Conservation (phyloP, 2,113 vertebrate genomes). For the Carassius gibelio region DNA sequence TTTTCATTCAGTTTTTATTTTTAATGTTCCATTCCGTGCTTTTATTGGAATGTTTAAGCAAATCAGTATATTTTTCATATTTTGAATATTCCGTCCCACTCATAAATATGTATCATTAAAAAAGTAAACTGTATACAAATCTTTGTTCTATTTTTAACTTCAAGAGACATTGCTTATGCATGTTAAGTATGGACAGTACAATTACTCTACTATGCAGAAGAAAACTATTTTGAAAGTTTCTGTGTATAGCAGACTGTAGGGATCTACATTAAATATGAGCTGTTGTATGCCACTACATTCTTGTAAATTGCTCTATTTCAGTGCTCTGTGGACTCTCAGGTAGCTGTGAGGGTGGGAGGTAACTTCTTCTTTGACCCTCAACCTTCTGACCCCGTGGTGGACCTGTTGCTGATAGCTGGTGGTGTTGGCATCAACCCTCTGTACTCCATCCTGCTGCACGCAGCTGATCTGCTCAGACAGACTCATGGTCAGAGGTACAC, state of each 20-base stretch:
- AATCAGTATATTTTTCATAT: not conserved
- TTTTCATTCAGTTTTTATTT: not conserved
- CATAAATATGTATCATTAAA: not conserved
- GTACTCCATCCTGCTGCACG: constrained; percentile 90
- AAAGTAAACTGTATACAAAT: too few relatives aligned
- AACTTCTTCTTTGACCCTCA: constrained; percentile 93
- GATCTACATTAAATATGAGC: not conserved
- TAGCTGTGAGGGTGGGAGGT: constrained; percentile 88
- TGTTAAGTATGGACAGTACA: not conserved
- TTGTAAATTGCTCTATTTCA: constrained; percentile 56
- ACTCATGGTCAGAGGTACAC: constrained; percentile 65
- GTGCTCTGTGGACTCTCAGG: constrained; percentile 84
- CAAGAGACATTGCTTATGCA: not conserved
- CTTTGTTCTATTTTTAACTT: not conserved
- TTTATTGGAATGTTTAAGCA: not conserved
- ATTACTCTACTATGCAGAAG: not conserved
- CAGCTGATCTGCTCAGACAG: constrained; percentile 79
- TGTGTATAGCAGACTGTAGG: not conserved
- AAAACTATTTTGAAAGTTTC: not conserved
- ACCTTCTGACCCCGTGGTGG: constrained; percentile 78
- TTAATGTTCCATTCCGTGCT: not conserved
- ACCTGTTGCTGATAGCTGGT: constrained; percentile 89
- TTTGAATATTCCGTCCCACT: not conserved
- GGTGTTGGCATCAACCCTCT: constrained; percentile 96
- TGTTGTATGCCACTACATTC: not conserved